Percentiles rank a stretch among this genome's conserved stretches.
These are phyloP conservation scores for Pogonomyrmex barbatus DNA, from an alignment of 1,140 invertebrate genomes.

Conservation along the genomic window DNA sequence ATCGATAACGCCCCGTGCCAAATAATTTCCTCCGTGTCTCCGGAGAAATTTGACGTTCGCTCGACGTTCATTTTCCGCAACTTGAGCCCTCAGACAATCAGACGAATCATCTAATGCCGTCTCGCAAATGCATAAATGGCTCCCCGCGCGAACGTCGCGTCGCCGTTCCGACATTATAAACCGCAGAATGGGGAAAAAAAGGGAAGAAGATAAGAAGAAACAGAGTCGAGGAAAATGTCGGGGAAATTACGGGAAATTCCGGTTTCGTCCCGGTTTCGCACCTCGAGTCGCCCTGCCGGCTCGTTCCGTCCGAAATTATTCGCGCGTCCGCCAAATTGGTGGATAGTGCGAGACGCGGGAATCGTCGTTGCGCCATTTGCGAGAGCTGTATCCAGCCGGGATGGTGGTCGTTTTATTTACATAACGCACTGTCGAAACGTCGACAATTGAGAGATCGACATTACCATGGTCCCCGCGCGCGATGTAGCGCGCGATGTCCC, in stretches of 20 bases:
- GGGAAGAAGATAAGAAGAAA: neutral
- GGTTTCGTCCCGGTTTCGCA: neutral
- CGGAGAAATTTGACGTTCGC: neutral
- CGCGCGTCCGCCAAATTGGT: constrained; percentile 7
- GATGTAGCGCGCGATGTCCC: constrained; percentile 37
- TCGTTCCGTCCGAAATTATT: neutral
- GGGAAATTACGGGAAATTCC: neutral
- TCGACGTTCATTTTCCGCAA: neutral
- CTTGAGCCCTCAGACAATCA: neutral
- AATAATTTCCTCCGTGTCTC: neutral
- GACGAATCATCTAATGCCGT: neutral
- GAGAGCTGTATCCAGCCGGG: neutral
- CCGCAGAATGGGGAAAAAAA: too few relatives aligned
- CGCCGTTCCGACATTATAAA: neutral
- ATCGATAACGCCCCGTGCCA: neutral
- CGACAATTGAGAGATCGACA: constrained; percentile 60
- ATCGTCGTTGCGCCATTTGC: neutral
- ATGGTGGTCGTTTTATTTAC: constrained; percentile 38
- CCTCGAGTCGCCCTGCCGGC: neutral
- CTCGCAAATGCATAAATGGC: neutral
- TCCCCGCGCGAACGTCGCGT: neutral
- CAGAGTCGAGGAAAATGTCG: neutral
- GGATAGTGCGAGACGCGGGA: neutral
- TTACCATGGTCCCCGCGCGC: constrained; percentile 42
- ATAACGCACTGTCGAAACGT: constrained; percentile 54